Evolutionary conservation across 2,113 vertebrate species (phyloP).

Genomic region (Australoheros scitulus): DNA sequence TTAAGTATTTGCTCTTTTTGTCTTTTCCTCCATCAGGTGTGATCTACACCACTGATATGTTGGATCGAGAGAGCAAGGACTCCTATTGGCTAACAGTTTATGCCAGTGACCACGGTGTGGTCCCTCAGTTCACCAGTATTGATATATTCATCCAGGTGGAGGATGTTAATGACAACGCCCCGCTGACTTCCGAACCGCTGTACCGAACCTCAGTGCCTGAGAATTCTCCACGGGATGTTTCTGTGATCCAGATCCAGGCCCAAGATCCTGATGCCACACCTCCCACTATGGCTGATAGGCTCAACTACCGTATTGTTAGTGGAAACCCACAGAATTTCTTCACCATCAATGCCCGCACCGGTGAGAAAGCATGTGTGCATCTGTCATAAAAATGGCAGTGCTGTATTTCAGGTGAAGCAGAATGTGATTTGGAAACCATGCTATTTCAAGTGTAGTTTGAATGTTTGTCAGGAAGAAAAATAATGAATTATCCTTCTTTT

Average conservation of each 20-base stretch:
- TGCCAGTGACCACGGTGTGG: slow-evolving; percentile 91
- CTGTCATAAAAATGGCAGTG: neutral
- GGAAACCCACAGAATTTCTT: slow-evolving; percentile 99
- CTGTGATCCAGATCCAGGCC: slow-evolving; percentile 93
- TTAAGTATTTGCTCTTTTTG: neutral
- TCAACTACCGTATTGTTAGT: slow-evolving; percentile 91
- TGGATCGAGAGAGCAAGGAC: slow-evolving; percentile 92
- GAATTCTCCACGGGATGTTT: slow-evolving; percentile 93
- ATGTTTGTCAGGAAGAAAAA: neutral
- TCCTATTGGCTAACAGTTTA: slow-evolving; percentile 97
- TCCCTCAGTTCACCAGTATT: slow-evolving; percentile 89
- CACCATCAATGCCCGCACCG: slow-evolving; percentile 89
- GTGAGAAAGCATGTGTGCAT: slow-evolving; percentile 73
- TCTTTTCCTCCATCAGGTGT: slow-evolving; percentile 80
- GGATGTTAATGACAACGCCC: slow-evolving; percentile 97
- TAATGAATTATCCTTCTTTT: neutral
- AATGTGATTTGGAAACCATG: neutral
- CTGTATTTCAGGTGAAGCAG: neutral
- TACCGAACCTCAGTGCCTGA: slow-evolving; percentile 88
- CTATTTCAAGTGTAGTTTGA: neutral
- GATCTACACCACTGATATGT: slow-evolving; percentile 91
- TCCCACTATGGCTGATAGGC: slow-evolving; percentile 73
- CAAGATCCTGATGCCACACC: slow-evolving; percentile 89
- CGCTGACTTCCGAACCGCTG: slow-evolving; percentile 90
- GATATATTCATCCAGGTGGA: slow-evolving; percentile 96